These are phyloP conservation scores for Masticophis lateralis DNA, from an alignment of 2,797 vertebrate genomes.

Conservation along the genomic window DNA sequence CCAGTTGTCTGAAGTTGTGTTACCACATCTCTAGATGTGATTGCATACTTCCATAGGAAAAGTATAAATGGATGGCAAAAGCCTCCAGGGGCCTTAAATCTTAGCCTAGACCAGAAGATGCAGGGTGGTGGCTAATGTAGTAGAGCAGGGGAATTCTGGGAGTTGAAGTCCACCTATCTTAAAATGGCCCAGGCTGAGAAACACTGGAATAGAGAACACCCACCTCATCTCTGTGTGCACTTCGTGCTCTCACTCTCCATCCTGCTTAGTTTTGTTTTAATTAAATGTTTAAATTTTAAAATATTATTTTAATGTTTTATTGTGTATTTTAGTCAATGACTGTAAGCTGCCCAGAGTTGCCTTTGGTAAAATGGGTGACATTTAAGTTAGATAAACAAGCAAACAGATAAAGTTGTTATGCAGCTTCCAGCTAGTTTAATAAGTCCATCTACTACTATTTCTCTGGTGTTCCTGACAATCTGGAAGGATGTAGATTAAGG, in stretches of 20 bases:
- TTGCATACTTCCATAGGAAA: background rate
- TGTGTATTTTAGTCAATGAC: background rate
- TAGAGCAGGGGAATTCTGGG: background rate
- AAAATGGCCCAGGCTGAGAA: background rate
- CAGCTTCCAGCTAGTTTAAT: background rate
- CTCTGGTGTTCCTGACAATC: background rate
- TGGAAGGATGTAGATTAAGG: background rate
- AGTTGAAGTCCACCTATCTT: background rate
- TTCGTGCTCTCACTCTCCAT: background rate
- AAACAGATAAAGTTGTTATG: background rate
- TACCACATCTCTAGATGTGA: background rate
- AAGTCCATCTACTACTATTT: background rate
- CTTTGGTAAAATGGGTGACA: background rate
- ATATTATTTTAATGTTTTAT: background rate
- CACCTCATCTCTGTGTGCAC: background rate
- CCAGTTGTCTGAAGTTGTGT: background rate
- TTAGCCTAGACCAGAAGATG: background rate
- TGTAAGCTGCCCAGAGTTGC: background rate
- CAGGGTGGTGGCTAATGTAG: background rate
- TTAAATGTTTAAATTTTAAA: background rate
- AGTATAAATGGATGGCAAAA: background rate
- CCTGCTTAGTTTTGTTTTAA: background rate
- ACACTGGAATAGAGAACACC: background rate
- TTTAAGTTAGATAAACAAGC: background rate
- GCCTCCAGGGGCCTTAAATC: background rate